Conservation (phyloP, 2,888 invertebrate species). For the Branchipolynoe longqiensis region DNA sequence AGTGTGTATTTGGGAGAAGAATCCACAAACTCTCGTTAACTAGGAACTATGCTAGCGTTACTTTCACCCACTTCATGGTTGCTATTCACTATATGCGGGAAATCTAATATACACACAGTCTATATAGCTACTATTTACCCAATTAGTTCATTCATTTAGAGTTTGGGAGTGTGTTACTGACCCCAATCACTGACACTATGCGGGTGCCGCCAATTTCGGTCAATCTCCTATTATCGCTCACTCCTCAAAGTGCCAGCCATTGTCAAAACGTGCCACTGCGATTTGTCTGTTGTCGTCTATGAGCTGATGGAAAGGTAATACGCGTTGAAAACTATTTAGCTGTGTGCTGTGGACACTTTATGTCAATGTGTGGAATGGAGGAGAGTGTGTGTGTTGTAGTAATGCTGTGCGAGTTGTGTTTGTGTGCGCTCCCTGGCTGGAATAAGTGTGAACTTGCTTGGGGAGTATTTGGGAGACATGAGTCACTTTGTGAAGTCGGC, state of each 20-base stretch:
- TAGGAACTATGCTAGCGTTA: no score
- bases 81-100: no score
- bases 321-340: neutral
- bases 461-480: neutral
- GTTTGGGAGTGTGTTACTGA: conserved; percentile 15
- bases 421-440: conserved; percentile 12
- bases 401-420: neutral
- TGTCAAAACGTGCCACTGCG: neutral
- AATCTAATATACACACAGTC: no score
- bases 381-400: neutral
- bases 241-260: conserved; percentile 5
- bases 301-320: neutral
- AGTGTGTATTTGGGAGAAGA: no score
- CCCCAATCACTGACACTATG: neutral
- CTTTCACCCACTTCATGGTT: no score
- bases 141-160: neutral
- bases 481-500: conserved; percentile 21
- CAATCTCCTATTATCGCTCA: conserved; percentile 20
- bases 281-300: neutral
- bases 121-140: neutral
- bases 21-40: no score
- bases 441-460: neutral
- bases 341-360: neutral
- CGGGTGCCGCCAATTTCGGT: conserved; percentile 21
- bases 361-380: neutral